Evolutionary conservation across 2,888 invertebrate genomes (phyloP), one percentile per base, ranked within the genome.

Genomic region (Lottia scabra): DNA sequence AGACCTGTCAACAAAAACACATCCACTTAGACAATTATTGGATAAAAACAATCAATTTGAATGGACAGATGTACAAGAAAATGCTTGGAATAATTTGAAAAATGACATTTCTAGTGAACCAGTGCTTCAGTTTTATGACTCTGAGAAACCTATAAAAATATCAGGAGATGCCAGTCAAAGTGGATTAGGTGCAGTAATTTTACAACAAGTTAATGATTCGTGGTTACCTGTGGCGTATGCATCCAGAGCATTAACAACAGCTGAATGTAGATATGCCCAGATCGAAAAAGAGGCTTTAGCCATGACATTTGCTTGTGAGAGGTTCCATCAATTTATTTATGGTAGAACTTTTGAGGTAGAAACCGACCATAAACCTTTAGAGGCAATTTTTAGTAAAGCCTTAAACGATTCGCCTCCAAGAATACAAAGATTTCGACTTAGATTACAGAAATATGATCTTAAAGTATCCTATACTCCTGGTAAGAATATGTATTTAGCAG

Each of bases 351-450:
- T 64, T 8, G 30, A 43, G 12, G 67, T 66, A 13, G 43, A 69
- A 67, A 72, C 69, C 45, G 69, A 75, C 44, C 72, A 75, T 48
- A 75, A 75, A 44, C 75, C 72, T 12, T 62, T 75, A 13, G 63
- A 63, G 23, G 45, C 69, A 23, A 72, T 72, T 23, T 67, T 69
- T 19, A 44, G 19, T 3, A 72, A 75, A 45, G 38, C 62, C 15
- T 19, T 72, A 19, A 63, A 68, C 43, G 72, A 69, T n/a, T 68
- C 63, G 56, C 72, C 72, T 45, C 45, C 69, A 44, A 65, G 70
- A 44, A 45, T 72, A 44, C 72, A 75, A 38, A 26, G 75, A 26
- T 70, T 75, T 30, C 26, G 66, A n/a, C 71, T 71, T 13, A 26
- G 72, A 27, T 19, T 72, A 16, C 69, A 69, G 65, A 65, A 62